A percentile compares a stretch with the other conserved stretches of the same genome.
Evolutionary conservation across 2,888 invertebrate genomes (phyloP).

Genomic region (Eristalinus sepulchralis): DNA sequence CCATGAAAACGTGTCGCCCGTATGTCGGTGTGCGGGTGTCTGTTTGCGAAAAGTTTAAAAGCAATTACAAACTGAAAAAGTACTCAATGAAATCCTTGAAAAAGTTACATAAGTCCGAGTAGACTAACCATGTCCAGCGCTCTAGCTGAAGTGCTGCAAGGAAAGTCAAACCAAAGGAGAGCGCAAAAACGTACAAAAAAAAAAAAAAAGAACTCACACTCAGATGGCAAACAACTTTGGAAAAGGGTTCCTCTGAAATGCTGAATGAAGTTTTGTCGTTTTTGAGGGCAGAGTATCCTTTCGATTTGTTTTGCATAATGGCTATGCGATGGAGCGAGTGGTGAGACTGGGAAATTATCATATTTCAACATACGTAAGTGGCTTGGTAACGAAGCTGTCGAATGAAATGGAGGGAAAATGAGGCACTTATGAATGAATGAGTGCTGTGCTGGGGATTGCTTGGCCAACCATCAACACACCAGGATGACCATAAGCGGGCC

Average conservation of each 20-base stretch:
- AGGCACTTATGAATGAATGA: slow-evolving; percentile 7
- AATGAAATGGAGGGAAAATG: neutral
- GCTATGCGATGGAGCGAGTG: slow-evolving; percentile 6
- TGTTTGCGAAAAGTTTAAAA: slow-evolving; percentile 26
- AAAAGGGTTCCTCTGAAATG: neutral
- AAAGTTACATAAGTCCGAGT: slow-evolving; percentile 15
- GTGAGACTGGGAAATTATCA: slow-evolving; percentile 24
- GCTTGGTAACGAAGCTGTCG: neutral
- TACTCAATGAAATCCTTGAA: neutral
- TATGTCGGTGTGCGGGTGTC: neutral
- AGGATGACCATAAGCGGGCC: neutral
- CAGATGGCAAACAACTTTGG: neutral
- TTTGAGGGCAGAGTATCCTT: slow-evolving; percentile 40
- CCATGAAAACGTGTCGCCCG: neutral
- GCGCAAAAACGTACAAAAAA: neutral
- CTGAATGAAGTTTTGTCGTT: slow-evolving; percentile 23
- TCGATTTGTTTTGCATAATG: slow-evolving; percentile 60
- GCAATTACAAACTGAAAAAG: slow-evolving; percentile 22
- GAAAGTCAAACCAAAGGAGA: neutral
- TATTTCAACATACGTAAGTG: slow-evolving; percentile 31
- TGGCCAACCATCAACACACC: neutral
- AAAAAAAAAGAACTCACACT: neutral
- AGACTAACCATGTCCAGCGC: slow-evolving; percentile 22
- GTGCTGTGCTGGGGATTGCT: slow-evolving; percentile 7
- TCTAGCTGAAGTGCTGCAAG: neutral